phyloP scores from a whole-genome alignment of 2,797 vertebrate genomes.

The Phrynocephalus vlangalii region DNA sequence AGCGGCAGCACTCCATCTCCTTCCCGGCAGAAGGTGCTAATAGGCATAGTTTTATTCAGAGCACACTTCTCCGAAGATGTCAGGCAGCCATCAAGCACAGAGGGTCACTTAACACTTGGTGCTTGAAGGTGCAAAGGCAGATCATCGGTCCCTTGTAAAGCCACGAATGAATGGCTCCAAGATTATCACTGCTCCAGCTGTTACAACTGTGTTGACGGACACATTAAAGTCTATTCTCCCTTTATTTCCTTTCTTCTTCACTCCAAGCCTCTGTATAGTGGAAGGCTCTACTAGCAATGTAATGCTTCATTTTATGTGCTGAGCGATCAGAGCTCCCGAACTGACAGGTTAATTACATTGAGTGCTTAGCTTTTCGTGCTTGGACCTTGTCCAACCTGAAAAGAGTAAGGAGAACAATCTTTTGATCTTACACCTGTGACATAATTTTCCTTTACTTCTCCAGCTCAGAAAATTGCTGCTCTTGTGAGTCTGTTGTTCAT shows the following conservation, averaged over 20 bases:
- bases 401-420: slow-evolving; percentile 67
- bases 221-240: not conserved
- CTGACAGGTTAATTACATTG: slow-evolving; percentile 82
- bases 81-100: not conserved
- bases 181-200: not conserved
- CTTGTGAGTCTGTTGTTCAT: slow-evolving; percentile 3
- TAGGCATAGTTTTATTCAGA: not conserved
- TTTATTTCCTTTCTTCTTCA: slow-evolving; percentile 8
- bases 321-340: slow-evolving; percentile 66
- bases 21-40: not conserved
- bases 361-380: slow-evolving; percentile 70
- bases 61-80: not conserved
- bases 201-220: not conserved
- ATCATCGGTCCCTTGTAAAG: not conserved
- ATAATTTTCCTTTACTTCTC: slow-evolving; percentile 70
- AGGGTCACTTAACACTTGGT: not conserved
- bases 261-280: not conserved
- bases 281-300: slow-evolving; percentile 14
- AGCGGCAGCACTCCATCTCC: not conserved
- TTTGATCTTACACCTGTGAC: slow-evolving; percentile 78
- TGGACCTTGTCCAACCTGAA: slow-evolving; percentile 76
- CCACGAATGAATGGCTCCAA: not conserved
- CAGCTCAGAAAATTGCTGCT: slow-evolving; percentile 66
- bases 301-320: slow-evolving; percentile 51
- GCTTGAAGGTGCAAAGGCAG: not conserved